Evolutionary conservation across 2,113 vertebrate species (phyloP).

Genomic region (Speoplatyrhinus poulsoni): DNA sequence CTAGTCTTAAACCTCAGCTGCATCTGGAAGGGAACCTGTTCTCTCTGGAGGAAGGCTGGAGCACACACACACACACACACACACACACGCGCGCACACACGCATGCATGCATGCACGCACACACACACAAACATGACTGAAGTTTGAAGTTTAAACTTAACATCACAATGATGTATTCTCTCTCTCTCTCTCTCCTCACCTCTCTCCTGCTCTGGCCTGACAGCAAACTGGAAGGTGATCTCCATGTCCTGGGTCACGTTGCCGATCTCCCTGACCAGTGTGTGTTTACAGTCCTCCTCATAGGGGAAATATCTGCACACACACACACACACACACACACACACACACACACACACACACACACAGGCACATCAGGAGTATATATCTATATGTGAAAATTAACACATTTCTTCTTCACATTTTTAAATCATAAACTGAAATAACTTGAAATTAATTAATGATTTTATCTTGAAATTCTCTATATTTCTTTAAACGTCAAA

Average conservation of each 20-base stretch:
- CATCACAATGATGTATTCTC: too few relatives aligned
- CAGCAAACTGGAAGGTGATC: slow-evolving; percentile 76
- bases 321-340: neutral
- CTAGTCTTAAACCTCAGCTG: slow-evolving; percentile 75
- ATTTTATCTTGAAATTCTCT: too few relatives aligned
- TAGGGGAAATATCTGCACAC: slow-evolving; percentile 71
- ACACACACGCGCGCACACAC: neutral
- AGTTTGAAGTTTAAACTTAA: neutral
- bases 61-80: neutral
- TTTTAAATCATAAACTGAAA: too few relatives aligned
- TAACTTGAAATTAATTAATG: too few relatives aligned
- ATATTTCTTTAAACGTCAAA: too few relatives aligned
- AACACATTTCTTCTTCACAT: neutral
- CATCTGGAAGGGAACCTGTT: slow-evolving; percentile 72
- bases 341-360: neutral
- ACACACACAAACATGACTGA: neutral
- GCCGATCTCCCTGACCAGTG: slow-evolving; percentile 70
- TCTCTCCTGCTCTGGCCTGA: slow-evolving; percentile 64
- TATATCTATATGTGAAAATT: neutral
- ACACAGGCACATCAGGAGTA: too few relatives aligned
- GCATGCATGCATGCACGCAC: neutral
- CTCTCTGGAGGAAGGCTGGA: slow-evolving; percentile 64
- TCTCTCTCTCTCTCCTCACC: slow-evolving; percentile 52
- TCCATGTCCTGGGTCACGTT: slow-evolving; percentile 72
- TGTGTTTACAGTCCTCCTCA: slow-evolving; percentile 64